Conservation (phyloP, 2,113 vertebrate genomes). For the Ramphastos sulfuratus region DNA sequence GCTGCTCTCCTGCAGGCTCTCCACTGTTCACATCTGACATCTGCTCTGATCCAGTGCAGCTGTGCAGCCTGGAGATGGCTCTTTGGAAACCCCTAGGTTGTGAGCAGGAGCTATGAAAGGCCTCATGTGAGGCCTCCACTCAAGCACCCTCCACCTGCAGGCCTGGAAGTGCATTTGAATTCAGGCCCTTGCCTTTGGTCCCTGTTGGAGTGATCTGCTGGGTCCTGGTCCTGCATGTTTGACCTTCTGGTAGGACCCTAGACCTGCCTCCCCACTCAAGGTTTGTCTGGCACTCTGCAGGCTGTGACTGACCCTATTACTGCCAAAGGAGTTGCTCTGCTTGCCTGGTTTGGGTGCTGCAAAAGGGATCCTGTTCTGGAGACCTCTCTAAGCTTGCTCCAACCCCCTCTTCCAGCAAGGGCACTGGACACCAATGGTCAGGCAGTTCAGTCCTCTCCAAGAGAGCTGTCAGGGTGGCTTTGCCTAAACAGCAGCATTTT, state of each 20-base stretch:
- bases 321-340: neutral
- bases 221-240: neutral
- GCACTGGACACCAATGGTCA: fast-evolving
- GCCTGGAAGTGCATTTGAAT: neutral
- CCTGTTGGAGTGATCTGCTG: neutral
- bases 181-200: too few relatives aligned
- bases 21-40: fast-evolving
- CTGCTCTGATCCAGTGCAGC: neutral
- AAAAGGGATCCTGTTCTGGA: neutral
- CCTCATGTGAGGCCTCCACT: neutral
- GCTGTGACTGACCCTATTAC: neutral
- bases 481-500: neutral
- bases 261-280: fast-evolving
- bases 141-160: neutral
- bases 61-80: fast-evolving
- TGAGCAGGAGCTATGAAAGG: neutral
- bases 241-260: neutral
- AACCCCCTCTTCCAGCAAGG: neutral
- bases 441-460: neutral
- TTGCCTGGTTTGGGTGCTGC: neutral
- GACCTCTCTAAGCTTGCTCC: neutral
- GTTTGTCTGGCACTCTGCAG: neutral
- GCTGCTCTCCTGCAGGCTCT: neutral
- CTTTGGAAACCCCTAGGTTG: fast-evolving
- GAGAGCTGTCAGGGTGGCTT: neutral